Evolutionary conservation across 2,113 vertebrate species (phyloP).

Genomic region (Osmerus mordax): DNA sequence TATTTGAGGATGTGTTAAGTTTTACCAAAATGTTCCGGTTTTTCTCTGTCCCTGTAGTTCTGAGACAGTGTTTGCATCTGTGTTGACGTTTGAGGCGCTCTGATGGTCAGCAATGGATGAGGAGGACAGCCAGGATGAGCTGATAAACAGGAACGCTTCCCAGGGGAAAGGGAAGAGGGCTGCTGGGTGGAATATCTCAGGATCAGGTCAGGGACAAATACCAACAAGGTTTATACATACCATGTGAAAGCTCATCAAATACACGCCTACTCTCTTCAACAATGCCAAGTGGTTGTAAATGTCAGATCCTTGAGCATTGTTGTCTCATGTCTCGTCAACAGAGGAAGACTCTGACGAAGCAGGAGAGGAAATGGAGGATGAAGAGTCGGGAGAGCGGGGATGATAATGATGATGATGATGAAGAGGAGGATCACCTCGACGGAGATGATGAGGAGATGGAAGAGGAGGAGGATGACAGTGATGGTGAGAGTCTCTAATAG

Average conservation of each 20-base stretch:
- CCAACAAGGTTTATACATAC: not conserved
- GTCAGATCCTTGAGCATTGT: not conserved
- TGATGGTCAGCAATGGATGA: conserved; percentile 88
- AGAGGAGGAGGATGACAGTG: conserved; percentile 71
- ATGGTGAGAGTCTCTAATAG: conserved; percentile 62
- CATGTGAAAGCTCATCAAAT: not conserved
- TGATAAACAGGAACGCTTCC: conserved; percentile 73
- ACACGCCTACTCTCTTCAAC: not conserved
- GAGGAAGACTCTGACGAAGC: conserved; percentile 74
- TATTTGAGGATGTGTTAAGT: too few relatives aligned
- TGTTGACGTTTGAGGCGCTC: conserved; percentile 34
- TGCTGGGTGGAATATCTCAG: conserved; percentile 66
- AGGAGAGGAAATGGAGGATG: conserved; percentile 57
- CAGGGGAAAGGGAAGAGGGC: conserved; percentile 68
- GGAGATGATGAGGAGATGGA: conserved; percentile 68
- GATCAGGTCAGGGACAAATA: conserved; percentile 47
- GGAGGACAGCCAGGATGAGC: conserved; percentile 87
- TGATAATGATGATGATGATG: conserved; percentile 61
- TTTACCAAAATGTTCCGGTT: too few relatives aligned
- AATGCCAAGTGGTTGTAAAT: not conserved
- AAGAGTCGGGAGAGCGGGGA: conserved; percentile 66
- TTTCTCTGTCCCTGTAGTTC: too few relatives aligned
- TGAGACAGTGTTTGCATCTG: not conserved
- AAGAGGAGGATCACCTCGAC: conserved; percentile 52
- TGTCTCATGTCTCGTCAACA: too few relatives aligned